phyloP scores from a whole-genome alignment of 2,797 vertebrate genomes.

The Microctenopoma stevenorrisi region DNA sequence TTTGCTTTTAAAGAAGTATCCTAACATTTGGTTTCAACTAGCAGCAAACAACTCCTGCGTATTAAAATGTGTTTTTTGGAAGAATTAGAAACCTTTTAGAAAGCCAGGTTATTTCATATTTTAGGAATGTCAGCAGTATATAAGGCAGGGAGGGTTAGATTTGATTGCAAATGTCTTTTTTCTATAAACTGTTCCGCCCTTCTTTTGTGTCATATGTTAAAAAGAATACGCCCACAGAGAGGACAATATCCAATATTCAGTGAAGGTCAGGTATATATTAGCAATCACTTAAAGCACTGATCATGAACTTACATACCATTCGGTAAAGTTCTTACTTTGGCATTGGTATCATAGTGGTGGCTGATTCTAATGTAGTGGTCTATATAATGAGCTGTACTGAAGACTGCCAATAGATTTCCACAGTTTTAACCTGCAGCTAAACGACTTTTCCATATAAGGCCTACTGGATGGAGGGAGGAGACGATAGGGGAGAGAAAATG shows the following conservation, averaged over 20 bases:
- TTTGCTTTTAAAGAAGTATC: background rate
- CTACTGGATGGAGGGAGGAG: conserved; percentile 56
- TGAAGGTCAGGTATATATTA: background rate
- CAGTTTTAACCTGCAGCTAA: conserved; percentile 45
- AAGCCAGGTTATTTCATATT: background rate
- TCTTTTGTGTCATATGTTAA: background rate
- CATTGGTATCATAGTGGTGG: background rate
- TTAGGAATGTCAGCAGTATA: background rate
- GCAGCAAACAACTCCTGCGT: background rate
- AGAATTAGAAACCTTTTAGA: background rate
- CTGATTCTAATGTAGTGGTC: background rate
- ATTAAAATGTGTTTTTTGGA: background rate
- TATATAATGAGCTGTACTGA: background rate
- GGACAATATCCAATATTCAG: background rate
- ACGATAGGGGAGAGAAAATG: background rate
- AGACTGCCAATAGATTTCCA: background rate
- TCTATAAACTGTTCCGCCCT: background rate
- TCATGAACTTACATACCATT: background rate
- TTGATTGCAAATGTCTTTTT: background rate
- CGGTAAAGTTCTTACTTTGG: background rate
- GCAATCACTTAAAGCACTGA: background rate
- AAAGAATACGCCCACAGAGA: background rate
- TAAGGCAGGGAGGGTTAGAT: background rate
- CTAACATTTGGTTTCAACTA: background rate
- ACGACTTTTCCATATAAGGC: conserved; percentile 72